Conservation (phyloP, 1,140 invertebrate genomes). For the Microplitis mediator region DNA sequence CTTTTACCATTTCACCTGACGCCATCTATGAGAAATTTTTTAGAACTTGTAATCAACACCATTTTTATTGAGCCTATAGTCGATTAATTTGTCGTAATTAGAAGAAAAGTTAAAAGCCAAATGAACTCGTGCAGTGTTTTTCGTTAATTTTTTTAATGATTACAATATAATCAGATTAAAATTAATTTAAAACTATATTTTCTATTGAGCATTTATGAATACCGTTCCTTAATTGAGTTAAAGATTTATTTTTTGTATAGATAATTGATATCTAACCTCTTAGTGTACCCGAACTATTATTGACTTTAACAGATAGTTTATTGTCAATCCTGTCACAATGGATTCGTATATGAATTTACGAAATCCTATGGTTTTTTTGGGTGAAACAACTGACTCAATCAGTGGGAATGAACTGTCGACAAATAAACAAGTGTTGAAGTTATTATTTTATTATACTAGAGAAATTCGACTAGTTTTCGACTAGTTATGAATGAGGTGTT, state of each 20-base stretch:
- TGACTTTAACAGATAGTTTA: slow-evolving; percentile 3
- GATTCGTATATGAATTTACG: slow-evolving; percentile 10
- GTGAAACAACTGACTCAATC: slow-evolving; percentile 21
- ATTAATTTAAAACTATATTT: background rate
- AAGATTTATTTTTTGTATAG: background rate
- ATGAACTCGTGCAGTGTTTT: background rate
- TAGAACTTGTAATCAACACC: background rate
- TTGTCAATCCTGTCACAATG: slow-evolving; percentile 3
- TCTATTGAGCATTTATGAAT: background rate
- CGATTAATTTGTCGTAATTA: background rate
- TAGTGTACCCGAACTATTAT: background rate
- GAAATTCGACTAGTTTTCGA: background rate
- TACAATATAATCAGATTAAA: background rate
- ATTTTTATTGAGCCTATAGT: background rate
- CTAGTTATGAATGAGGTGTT: slow-evolving; percentile 14
- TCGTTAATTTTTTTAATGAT: background rate
- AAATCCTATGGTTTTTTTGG: slow-evolving; percentile 23
- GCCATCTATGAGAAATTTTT: background rate
- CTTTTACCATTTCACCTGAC: background rate
- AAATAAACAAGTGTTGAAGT: slow-evolving; percentile 24
- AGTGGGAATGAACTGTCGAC: slow-evolving; percentile 25
- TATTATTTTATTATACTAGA: slow-evolving; percentile 27
- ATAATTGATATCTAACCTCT: slow-evolving; percentile 4
- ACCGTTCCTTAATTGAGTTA: background rate
- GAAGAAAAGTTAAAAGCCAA: background rate